Conservation (phyloP, 2,888 invertebrate species). For the Cryptophagus acutangulus region DNA sequence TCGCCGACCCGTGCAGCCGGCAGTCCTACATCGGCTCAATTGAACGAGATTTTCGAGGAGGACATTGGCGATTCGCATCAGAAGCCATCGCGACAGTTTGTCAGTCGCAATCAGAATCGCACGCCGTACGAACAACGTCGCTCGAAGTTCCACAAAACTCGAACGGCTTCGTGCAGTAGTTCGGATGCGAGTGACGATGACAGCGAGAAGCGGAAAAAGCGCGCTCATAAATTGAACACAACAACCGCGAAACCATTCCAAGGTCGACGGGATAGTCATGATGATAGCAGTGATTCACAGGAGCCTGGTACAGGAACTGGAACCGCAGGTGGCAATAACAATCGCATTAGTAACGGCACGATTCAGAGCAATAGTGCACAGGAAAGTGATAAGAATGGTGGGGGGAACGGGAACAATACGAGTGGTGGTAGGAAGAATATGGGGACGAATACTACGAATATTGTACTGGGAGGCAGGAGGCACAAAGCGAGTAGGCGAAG, state of each 20-base stretch:
- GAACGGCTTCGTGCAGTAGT: conserved; percentile 88
- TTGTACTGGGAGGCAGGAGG: conserved; percentile 48
- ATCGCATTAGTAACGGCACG: conserved; percentile 19
- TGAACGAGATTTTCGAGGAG: conserved; percentile 68
- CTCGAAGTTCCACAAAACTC: conserved; percentile 65
- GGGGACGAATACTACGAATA: conserved; percentile 39
- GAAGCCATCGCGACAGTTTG: conserved; percentile 37
- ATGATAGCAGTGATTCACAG: conserved; percentile 77
- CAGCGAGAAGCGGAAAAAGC: conserved; percentile 75
- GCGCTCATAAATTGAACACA: conserved; percentile 66
- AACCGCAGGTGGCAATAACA: conserved; percentile 19
- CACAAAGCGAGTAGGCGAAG: conserved; percentile 55
- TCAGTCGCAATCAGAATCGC: conserved; percentile 39
- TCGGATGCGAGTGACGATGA: conserved; percentile 90
- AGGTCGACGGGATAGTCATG: conserved; percentile 70
- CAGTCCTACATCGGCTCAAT: conserved; percentile 46
- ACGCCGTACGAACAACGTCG: conserved; percentile 55
- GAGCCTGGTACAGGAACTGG: conserved; percentile 28
- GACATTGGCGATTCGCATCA: conserved; percentile 17
- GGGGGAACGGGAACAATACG: conserved; percentile 28
- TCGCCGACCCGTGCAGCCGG: conserved; percentile 46
- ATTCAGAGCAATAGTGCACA: conserved; percentile 16
- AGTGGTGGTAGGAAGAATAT: conserved; percentile 33
- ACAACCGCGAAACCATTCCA: conserved; percentile 38
- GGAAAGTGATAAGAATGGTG: conserved; percentile 21